Evolutionary conservation across 2,888 invertebrate genomes (phyloP), one percentile per base, ranked within the genome.

Genomic region (Zygothrica quintamaculata): DNA sequence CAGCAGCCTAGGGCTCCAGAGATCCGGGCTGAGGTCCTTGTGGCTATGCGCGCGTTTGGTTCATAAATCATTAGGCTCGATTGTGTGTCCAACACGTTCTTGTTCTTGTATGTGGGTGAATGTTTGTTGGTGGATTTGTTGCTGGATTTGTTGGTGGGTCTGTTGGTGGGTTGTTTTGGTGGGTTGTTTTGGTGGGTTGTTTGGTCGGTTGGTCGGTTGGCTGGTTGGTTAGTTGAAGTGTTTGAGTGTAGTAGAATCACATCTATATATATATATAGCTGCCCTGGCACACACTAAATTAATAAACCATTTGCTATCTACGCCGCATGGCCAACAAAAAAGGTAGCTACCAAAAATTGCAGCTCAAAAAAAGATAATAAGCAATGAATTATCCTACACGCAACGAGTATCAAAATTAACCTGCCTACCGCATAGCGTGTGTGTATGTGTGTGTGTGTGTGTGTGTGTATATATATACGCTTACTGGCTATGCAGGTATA

Each of bases 331-430:
- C 52, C 42, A 51, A 61, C 37, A 44, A 50, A 31, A n/a, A 31
- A 43, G 34, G 31, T 46, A 33, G 13, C 26, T 22, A 37, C 52
- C 53, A 60, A 76, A 86, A 67, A 74, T 80, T 84, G 77, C 77
- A 77, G 77, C 65, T 68, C 60, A 74, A 67, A 84, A 70, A 81
- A 86, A 76, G 81, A 87, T 82, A 82, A 82, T 82, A 88, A 86
- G 81, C 81, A 88, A 82, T 82, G 88, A 82, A 88, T 82, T 86
- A 87, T 88, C 88, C 77, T 76, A 76, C 88, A 81, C 81, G 87
- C 84, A 82, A 84, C 88, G 76, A 85, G 76, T 72, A 82, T 78
- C 84, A 78, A 87, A 87, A 87, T 77, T 74, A 70, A 80, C 78
- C 75, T 71, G 39, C 31, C 44, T 50, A 50, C 55, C 42, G 31